phyloP scores from a whole-genome alignment of 2,888 invertebrate species.

The Rhamnusium bicolor region DNA sequence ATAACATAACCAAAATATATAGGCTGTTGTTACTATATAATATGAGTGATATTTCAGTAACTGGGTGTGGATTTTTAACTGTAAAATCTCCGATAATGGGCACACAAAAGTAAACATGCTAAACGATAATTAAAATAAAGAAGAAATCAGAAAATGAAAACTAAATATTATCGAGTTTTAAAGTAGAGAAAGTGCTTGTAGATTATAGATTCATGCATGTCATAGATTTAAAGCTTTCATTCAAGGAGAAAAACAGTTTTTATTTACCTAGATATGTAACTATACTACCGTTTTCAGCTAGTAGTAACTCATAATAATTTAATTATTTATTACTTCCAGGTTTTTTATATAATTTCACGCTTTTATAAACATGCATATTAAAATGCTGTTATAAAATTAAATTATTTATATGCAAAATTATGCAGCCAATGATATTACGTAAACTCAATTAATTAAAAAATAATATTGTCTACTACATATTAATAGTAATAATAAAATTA shows the following conservation, averaged over 20 bases:
- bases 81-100: background rate
- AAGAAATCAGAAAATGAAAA: constrained; percentile 28
- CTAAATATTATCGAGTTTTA: constrained; percentile 6
- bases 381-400: background rate
- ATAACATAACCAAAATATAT: no score
- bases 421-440: background rate
- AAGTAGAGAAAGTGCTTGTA: constrained; percentile 14
- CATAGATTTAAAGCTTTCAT: constrained; percentile 8
- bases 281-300: background rate
- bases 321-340: constrained; percentile 8
- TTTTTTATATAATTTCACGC: constrained; percentile 20
- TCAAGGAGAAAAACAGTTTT: background rate
- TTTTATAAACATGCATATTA: background rate
- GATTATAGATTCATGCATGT: background rate
- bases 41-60: background rate
- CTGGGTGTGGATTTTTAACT: background rate
- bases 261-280: background rate
- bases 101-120: background rate
- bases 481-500: no score
- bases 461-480: no score
- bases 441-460: background rate
- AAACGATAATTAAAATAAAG: constrained; percentile 15
- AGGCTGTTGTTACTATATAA: no score
- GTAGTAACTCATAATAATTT: constrained; percentile 3
- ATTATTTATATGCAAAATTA: background rate